phyloP scores from a whole-genome alignment of 2,113 vertebrate species.

The Hypocryptadius cinnamomeus region DNA sequence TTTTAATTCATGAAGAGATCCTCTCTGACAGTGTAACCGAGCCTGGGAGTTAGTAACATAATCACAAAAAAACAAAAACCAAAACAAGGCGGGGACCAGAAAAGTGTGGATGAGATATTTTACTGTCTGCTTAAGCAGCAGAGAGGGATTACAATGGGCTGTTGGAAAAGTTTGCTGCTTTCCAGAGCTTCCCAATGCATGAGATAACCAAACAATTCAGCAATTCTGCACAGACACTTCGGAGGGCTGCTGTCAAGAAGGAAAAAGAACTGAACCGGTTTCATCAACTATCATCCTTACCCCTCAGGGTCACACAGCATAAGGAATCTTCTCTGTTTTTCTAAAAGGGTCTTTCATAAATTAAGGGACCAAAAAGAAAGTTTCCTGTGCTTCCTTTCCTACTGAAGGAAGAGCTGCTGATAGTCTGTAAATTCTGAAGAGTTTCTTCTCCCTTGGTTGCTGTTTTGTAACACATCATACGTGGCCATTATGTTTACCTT shows the following conservation, averaged over 20 bases:
- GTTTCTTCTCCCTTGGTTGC: neutral
- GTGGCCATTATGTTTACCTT: neutral
- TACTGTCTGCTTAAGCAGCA: neutral
- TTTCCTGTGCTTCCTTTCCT: neutral
- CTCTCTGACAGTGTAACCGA: neutral
- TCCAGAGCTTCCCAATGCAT: neutral
- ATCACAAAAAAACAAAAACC: neutral
- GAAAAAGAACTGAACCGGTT: neutral
- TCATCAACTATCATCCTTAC: neutral
- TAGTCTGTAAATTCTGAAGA: neutral
- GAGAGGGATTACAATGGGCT: neutral
- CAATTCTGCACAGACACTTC: neutral
- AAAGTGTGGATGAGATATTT: neutral
- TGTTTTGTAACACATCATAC: neutral
- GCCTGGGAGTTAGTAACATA: neutral
- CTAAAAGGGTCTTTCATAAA: neutral
- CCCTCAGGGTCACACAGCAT: neutral
- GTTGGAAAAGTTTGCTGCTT: neutral
- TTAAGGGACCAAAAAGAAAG: neutral
- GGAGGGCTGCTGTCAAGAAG: neutral
- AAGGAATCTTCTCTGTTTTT: neutral
- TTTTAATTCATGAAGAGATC: neutral
- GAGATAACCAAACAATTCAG: neutral
- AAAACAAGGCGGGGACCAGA: neutral
- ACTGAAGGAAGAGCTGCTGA: neutral